Conservation (phyloP, 2,113 vertebrate genomes). For the Anguilla japonica region DNA sequence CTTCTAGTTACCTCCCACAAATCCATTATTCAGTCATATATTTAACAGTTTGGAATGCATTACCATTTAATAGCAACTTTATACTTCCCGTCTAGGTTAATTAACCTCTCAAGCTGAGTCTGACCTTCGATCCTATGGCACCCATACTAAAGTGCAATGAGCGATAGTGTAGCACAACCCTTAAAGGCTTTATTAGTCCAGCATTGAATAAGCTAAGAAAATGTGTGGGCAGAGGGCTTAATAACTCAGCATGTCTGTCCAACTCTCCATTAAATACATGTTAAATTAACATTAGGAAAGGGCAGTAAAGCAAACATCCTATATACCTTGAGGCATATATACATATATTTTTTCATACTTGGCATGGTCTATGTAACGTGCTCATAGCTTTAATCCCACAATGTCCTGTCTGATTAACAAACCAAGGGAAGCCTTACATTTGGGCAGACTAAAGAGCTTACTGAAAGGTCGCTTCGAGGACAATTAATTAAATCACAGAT, state of each 20-base stretch:
- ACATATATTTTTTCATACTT: not conserved
- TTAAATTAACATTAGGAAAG: conserved; percentile 13
- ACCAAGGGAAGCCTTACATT: conserved; percentile 8
- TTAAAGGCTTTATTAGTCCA: conserved; percentile 47
- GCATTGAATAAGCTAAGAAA: conserved; percentile 47
- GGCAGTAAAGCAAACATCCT: not conserved
- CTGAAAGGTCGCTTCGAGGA: conserved; percentile 30
- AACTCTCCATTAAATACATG: not conserved
- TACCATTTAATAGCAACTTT: conserved; percentile 66
- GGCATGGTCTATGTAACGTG: not conserved
- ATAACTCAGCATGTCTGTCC: not conserved
- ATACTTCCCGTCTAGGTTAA: conserved; percentile 63
- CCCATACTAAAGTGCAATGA: not conserved
- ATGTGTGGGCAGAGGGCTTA: conserved; percentile 31
- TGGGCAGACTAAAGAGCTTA: conserved; percentile 33
- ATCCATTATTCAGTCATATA: conserved; percentile 52
- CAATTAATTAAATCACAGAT: conserved; percentile 33
- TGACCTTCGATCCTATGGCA: conserved; percentile 53
- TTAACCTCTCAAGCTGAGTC: conserved; percentile 61
- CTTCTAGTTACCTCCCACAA: conserved; percentile 52
- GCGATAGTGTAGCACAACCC: conserved; percentile 43
- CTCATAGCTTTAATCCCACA: not conserved
- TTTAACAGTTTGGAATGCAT: conserved; percentile 52
- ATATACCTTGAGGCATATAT: not conserved
- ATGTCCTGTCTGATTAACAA: not conserved